phyloP scores from a whole-genome alignment of 2,888 invertebrate genomes.

The Lasioglossum figueresi region DNA sequence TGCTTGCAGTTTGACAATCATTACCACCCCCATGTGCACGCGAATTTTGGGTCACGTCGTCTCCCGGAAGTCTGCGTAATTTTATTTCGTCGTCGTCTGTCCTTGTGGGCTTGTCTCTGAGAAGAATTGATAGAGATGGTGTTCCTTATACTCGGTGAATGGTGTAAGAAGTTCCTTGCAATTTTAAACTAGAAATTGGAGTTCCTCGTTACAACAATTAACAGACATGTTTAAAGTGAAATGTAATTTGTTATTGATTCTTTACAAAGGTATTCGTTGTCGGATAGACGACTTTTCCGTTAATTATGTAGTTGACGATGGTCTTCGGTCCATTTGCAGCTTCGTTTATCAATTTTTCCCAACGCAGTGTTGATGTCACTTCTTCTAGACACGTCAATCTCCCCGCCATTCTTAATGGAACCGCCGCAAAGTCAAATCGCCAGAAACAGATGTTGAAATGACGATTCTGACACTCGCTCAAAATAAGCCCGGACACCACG shows the following conservation, averaged over 20 bases:
- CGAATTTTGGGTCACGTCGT: neutral
- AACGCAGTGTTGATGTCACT: neutral
- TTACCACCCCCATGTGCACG: slow-evolving; percentile 2
- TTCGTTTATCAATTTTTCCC: neutral
- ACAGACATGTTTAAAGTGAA: neutral
- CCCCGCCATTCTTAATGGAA: neutral
- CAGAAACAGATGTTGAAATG: neutral
- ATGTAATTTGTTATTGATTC: neutral
- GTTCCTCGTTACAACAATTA: neutral
- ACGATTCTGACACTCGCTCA: neutral
- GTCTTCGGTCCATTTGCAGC: neutral
- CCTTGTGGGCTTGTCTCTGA: neutral
- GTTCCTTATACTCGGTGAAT: neutral
- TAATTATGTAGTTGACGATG: neutral
- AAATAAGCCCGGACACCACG: neutral
- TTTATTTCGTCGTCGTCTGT: slow-evolving; percentile 12
- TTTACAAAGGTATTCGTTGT: neutral
- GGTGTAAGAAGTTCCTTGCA: neutral
- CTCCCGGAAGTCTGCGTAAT: slow-evolving; percentile 7
- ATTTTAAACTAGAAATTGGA: neutral
- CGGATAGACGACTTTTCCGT: neutral
- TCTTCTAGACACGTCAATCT: neutral
- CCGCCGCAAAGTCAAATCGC: neutral
- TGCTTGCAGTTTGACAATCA: slow-evolving; percentile 7
- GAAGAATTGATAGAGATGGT: neutral